Evolutionary conservation across 2,113 vertebrate species (phyloP).

Genomic region (Phylloscopus whistleri): DNA sequence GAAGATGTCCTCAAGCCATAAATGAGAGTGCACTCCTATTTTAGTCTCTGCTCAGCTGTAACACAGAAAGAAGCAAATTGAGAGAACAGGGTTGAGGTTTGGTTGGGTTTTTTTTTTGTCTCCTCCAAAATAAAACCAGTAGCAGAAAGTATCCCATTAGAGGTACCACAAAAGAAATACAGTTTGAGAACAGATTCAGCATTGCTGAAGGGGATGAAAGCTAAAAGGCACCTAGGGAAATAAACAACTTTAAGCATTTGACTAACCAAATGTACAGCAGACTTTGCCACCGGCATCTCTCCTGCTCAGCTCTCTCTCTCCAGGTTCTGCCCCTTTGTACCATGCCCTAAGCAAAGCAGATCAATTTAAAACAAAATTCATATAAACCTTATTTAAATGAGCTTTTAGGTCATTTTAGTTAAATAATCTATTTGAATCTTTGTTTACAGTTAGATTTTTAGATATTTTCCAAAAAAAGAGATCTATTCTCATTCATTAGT

Average conservation of each 20-base stretch:
- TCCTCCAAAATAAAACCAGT: background rate
- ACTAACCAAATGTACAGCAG: constrained; percentile 15
- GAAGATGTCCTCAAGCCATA: background rate
- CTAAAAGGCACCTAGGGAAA: constrained; percentile 9
- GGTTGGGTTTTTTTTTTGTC: too few species aligned
- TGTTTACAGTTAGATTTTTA: background rate
- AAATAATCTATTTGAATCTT: background rate
- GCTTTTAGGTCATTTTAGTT: background rate
- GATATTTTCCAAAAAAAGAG: background rate
- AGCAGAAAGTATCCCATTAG: constrained; percentile 4
- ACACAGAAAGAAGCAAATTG: background rate
- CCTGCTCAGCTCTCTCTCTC: background rate
- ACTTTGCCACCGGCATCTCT: background rate
- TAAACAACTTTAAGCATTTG: background rate
- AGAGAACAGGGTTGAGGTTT: background rate
- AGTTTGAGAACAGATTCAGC: background rate
- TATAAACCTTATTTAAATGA: background rate
- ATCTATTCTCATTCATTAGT: background rate
- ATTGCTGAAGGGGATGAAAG: background rate
- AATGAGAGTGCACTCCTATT: background rate
- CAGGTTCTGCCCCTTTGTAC: background rate
- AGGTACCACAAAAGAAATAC: background rate
- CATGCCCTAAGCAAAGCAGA: background rate
- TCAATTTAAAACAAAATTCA: background rate
- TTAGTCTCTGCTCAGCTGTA: background rate